These are phyloP conservation scores for Eucera pruinosa DNA, from an alignment of 2,888 invertebrate genomes.

Conservation along the genomic window DNA sequence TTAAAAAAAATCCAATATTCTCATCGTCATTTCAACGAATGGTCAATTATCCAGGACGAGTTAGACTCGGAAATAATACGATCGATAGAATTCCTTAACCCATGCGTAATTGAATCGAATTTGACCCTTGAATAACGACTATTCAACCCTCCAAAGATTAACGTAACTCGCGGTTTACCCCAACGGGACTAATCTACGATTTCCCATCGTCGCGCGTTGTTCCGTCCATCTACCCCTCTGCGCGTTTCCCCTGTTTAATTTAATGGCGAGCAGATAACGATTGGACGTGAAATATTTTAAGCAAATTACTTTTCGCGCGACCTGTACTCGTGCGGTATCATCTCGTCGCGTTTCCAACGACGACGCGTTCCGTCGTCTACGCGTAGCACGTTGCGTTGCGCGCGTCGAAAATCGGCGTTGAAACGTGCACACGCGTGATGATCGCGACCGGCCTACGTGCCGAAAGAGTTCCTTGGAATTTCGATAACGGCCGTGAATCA, in stretches of 20 bases:
- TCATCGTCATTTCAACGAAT: no score
- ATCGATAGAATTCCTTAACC: no score
- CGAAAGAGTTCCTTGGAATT: conserved; percentile 53
- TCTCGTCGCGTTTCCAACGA: no score
- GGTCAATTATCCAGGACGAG: no score
- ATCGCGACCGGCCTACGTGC: conserved; percentile 7
- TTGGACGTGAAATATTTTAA: conserved; percentile 15
- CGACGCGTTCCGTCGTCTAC: no score
- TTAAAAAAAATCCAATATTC: no score
- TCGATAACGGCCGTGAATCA: conserved; percentile 52
- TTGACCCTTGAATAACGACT: no score
- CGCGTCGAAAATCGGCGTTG: not conserved
- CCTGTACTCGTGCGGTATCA: not conserved
- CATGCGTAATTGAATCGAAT: no score
- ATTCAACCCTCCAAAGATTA: no score
- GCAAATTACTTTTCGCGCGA: conserved; percentile 36
- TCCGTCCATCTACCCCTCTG: not conserved
- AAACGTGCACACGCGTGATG: not conserved
- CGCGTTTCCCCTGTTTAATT: conserved; percentile 1
- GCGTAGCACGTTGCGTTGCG: no score
- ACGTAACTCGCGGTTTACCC: not conserved
- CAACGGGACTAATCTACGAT: not conserved
- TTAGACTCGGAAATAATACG: no score
- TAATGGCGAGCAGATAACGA: conserved; percentile 11
- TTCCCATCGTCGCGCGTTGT: not conserved